Evolutionary conservation across 2,888 invertebrate species (phyloP), one percentile per base, ranked within the genome.

Genomic region (Therioaphis trifolii): DNA sequence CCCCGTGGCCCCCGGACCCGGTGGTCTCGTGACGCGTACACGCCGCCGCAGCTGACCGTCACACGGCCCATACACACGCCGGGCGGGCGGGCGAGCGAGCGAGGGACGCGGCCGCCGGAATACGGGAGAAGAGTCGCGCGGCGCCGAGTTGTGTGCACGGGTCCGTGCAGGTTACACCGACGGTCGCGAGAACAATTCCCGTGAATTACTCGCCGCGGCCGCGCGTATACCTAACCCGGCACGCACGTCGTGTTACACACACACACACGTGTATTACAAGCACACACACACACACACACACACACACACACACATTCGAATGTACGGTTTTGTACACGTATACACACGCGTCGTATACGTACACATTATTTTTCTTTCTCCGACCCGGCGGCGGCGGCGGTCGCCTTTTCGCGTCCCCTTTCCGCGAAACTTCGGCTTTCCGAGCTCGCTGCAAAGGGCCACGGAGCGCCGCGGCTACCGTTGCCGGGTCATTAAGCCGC

Each of bases 401-500:
- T n/a, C n/a, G n/a, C n/a, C n/a, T n/a, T n/a, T n/a, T n/a, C n/a
- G n/a, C n/a, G n/a, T n/a, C n/a, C n/a, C n/a, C n/a, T n/a, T n/a
- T n/a, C 61, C 61, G 63, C 63, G 29, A 63, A 63, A 63, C 18
- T 63, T 63, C 27, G 29, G 27, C 2, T 35, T 35, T 5, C 5
- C 55, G n/a, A 46, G 46, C 15, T 15, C 15, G 2, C 46, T 55
- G 58, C 58, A 58, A 58, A 58, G 58, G 58, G 21, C 58, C 12
- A 35, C 35, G 43, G 43, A 7, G 21, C 35, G 69, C 35, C 35
- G 7, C 35, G 35, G 35, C 35, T 7, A 27, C 63, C 72, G 72
- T 82, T 82, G 71, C 79, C 72, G 82, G 82, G 82, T 82, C 82
- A 82, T 82, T 82, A 82, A 82, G 82, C 69, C 66, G 77, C 63